phyloP scores from a whole-genome alignment of 2,888 invertebrate genomes.

The Lithophane leautieri region DNA sequence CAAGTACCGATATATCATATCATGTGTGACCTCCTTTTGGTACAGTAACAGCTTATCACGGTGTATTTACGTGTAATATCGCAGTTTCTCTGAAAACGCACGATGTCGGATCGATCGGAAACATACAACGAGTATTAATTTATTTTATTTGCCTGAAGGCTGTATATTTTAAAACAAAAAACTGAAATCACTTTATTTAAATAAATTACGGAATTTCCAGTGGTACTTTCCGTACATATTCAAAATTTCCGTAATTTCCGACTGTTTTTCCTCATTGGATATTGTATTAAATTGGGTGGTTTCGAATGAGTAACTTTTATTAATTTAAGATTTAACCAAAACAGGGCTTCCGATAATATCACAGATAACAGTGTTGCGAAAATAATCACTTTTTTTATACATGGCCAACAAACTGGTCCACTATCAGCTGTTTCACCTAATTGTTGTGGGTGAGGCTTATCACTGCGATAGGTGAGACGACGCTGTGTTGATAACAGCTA shows the following conservation, averaged over 20 bases:
- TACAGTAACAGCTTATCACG: slow-evolving; percentile 61
- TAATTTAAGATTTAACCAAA: slow-evolving; percentile 21
- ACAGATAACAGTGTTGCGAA: slow-evolving; percentile 44
- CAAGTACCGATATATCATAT: slow-evolving; percentile 58
- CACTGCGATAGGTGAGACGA: slow-evolving; percentile 79
- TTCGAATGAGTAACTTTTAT: slow-evolving; percentile 3
- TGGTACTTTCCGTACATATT: slow-evolving; percentile 2
- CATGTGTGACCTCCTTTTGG: slow-evolving; percentile 60
- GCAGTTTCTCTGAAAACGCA: slow-evolving; percentile 38
- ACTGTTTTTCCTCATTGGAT: neutral
- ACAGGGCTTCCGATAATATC: slow-evolving; percentile 11
- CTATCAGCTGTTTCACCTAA: slow-evolving; percentile 83
- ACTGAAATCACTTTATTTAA: slow-evolving; percentile 23
- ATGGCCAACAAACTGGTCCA: slow-evolving; percentile 52
- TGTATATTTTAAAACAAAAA: slow-evolving; percentile 30
- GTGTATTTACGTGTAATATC: slow-evolving; percentile 51
- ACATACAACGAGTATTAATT: slow-evolving; percentile 23
- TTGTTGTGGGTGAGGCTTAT: slow-evolving; percentile 85
- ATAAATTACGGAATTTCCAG: neutral
- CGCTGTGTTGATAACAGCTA: slow-evolving; percentile 76
- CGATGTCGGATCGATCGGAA: slow-evolving; percentile 11
- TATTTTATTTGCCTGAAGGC: slow-evolving; percentile 25
- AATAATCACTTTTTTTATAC: slow-evolving; percentile 48
- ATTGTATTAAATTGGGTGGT: neutral
- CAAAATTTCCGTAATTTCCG: neutral